Conservation (phyloP, 2,113 vertebrate genomes). For the Varanus salvator region DNA sequence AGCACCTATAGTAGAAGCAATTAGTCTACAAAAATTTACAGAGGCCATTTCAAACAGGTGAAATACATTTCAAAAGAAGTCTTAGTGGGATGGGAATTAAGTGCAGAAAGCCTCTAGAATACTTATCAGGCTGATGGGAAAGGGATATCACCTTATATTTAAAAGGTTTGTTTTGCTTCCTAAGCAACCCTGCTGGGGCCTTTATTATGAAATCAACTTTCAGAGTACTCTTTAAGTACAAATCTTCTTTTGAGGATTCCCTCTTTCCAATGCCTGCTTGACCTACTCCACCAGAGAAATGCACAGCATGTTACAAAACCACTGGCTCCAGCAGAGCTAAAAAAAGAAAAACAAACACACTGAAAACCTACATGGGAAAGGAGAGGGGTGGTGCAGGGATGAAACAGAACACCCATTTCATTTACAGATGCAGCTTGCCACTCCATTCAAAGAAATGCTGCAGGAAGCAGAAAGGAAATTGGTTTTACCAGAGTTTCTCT, state of each 20-base stretch:
- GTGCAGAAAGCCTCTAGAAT: background rate
- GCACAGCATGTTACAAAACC: conserved; percentile 27
- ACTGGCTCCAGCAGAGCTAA: conserved; percentile 1
- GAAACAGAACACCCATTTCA: background rate
- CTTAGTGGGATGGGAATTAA: background rate
- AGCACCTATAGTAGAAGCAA: background rate
- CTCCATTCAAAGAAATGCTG: background rate
- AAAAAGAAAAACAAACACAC: conserved; percentile 7
- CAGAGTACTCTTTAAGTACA: conserved; percentile 12
- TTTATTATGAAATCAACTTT: conserved; percentile 27
- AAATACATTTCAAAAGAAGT: background rate
- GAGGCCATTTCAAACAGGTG: background rate
- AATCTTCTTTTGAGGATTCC: conserved; percentile 10
- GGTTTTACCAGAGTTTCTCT: background rate
- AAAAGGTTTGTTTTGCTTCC: background rate
- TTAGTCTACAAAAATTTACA: background rate
- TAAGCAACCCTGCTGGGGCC: conserved; percentile 3
- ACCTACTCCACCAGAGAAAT: conserved; percentile 23
- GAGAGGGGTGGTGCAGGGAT: background rate
- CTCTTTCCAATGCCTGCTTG: background rate
- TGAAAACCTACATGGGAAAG: background rate
- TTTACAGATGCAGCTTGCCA: background rate
- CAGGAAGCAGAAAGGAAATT: no score
- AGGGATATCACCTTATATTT: background rate
- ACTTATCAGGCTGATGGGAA: background rate